Evolutionary conservation across 2,888 invertebrate species (phyloP).

Genomic region (Drosophila prolongata): DNA sequence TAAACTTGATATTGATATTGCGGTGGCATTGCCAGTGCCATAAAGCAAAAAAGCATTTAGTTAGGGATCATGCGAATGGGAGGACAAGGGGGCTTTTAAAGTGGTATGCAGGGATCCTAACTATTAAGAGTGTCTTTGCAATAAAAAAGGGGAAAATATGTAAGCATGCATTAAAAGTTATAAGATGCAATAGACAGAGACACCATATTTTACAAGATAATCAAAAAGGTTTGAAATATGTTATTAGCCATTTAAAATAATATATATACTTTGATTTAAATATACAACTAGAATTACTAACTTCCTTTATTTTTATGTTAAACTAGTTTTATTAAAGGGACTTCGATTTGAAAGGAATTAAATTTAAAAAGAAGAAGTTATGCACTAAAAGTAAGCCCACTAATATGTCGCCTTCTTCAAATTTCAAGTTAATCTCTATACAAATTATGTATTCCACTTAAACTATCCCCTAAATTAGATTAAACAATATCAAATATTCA

Average conservation of each 20-base stretch:
- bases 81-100: conserved; percentile 18
- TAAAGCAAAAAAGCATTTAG: conserved; percentile 69
- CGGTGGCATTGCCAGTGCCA: conserved; percentile 69
- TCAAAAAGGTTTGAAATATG: too few relatives aligned
- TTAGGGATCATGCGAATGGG: conserved; percentile 52
- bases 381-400: not conserved
- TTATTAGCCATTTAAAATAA: too few relatives aligned
- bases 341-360: too few relatives aligned
- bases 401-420: too few relatives aligned
- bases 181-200: conserved; percentile 10
- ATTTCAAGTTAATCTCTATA: too few relatives aligned
- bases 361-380: too few relatives aligned
- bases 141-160: conserved; percentile 19
- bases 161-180: conserved; percentile 11
- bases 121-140: conserved; percentile 2
- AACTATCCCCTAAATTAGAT: conserved; percentile 4
- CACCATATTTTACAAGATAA: conserved; percentile 3
- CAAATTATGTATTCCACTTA: conserved; percentile 5
- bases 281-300: too few relatives aligned
- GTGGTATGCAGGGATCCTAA: not conserved
- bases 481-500: conserved; percentile 4
- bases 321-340: too few relatives aligned
- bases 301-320: too few relatives aligned
- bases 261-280: too few relatives aligned
- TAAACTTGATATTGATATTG: conserved; percentile 80